Evolutionary conservation across 1,140 invertebrate genomes (phyloP), one percentile per base, ranked within the genome.

Genomic region (Formica exsecta): DNA sequence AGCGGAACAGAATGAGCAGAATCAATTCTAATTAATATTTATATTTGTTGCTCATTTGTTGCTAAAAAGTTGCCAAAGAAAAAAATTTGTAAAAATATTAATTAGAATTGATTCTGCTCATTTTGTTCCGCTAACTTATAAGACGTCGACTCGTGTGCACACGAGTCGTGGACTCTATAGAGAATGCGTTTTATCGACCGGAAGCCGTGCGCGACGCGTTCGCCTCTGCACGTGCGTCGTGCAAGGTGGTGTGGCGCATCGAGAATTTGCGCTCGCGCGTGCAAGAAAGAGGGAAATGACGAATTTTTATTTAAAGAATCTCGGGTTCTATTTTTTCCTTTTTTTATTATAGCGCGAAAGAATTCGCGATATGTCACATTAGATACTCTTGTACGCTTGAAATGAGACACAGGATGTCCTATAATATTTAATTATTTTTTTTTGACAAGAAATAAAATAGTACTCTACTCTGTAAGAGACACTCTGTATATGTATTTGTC

Each of bases 131-230:
- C n/a, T n/a, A n/a, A n/a, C n/a, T n/a, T n/a, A n/a, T n/a, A n/a
- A n/a, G n/a, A 64, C 73, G 87, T 89, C 32, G 76, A 71, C 51
- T 86, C 76, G 71, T 86, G 76, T 89, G 88, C 76, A 89, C 48
- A 51, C 48, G 48, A 48, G 54, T 62, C 62, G 38, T 61, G 66
- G 54, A 79, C 70, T 29, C 48, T 79, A 61, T 74, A 71, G 36
- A 51, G 71, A 73, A 79, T 79, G 54, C 88, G 77, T 89, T 89
- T 86, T 79, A 68, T 75, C 81, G 36, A 77, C 68, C 83, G 88
- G 87, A 89, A 86, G 87, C 71, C 57, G 38, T n/a, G 61, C n/a
- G 22, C 68, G 68, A 48, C 68, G 68, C 68, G 48, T 71, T 80
- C 59, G 64, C 71, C 64, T 64, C 59, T 86, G 85, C 29, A 80